Conservation (phyloP, 2,113 vertebrate species). For the Pontoporia blainvillei region DNA sequence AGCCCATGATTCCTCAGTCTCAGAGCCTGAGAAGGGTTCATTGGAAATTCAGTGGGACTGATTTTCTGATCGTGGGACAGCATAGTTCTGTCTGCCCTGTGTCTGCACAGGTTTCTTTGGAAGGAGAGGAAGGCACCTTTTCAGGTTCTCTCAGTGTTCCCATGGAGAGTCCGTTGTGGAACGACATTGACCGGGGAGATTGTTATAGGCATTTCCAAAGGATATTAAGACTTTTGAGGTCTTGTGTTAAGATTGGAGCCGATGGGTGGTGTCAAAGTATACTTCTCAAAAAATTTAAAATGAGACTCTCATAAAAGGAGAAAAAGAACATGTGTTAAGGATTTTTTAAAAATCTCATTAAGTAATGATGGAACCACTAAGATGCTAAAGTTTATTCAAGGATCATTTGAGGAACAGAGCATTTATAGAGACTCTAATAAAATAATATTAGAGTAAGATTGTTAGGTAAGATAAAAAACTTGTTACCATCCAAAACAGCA, state of each 20-base stretch:
- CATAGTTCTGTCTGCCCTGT: neutral
- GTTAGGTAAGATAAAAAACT: neutral
- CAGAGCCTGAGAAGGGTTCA: neutral
- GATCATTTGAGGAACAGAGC: neutral
- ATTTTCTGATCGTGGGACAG: neutral
- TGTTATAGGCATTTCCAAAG: neutral
- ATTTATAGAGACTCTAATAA: neutral
- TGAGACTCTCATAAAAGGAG: neutral
- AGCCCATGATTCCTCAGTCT: neutral
- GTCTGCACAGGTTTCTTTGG: neutral
- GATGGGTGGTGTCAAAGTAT: neutral
- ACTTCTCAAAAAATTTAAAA: neutral
- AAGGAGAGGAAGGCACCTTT: neutral
- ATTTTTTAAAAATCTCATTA: neutral
- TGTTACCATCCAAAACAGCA: neutral
- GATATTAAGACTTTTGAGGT: neutral
- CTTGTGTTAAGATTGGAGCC: neutral
- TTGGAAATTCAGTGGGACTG: neutral
- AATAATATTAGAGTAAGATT: neutral
- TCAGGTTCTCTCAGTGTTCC: neutral
- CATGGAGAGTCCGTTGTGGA: neutral
- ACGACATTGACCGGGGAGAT: neutral
- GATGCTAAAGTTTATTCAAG: neutral
- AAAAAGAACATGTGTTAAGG: neutral
- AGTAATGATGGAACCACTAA: neutral